Evolutionary conservation across 2,113 vertebrate species (phyloP), one percentile per base, ranked within the genome.

Genomic region (Semicossyphus pulcher): DNA sequence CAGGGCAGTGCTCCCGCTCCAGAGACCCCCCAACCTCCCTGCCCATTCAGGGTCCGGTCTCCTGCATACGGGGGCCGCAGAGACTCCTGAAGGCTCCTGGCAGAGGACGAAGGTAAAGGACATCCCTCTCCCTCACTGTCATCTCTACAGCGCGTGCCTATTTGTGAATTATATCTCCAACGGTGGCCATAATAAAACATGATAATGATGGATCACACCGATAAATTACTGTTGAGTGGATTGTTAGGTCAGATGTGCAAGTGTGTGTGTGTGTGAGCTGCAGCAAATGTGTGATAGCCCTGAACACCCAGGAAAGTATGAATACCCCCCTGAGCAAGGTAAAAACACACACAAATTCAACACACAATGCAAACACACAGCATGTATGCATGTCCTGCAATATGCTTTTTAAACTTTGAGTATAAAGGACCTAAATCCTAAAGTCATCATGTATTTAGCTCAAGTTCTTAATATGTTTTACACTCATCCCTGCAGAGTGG

Each of bases 161-260:
- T 91, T 91, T 89, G 89, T 91, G 88, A 92, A 88, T 92, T 91
- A 91, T 91, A 89, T 93, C 83, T 89, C 89, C 84, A 78, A 89
- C 71, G 75, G 89, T 82, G 90, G 87, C 89, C 86, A 90, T 92
- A 92, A 92, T 92, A 93, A 93, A 93, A 93, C 89, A 91, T 90
- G 90, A 92, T 92, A 92, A 94, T 93, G 91, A 93, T 93, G 90
- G 89, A 92, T 94, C 82, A 75, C 90, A 86, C 75, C 83, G 70
- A 90, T 92, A 91, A 93, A 92, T 92, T 90, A 90, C 90, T 87
- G 90, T 89, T 91, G 90, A 92, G 87, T 91, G 88, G 86, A 91
- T 89, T 91, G 89, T 87, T 91, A 72, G 81, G 84, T 88, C 80
- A 82, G 61, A 85, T 84, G 65, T 63, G 73, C 86, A 63, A 32